Evolutionary conservation across 2,797 vertebrate genomes (phyloP).

Genomic region (Cuniculus paca): DNA sequence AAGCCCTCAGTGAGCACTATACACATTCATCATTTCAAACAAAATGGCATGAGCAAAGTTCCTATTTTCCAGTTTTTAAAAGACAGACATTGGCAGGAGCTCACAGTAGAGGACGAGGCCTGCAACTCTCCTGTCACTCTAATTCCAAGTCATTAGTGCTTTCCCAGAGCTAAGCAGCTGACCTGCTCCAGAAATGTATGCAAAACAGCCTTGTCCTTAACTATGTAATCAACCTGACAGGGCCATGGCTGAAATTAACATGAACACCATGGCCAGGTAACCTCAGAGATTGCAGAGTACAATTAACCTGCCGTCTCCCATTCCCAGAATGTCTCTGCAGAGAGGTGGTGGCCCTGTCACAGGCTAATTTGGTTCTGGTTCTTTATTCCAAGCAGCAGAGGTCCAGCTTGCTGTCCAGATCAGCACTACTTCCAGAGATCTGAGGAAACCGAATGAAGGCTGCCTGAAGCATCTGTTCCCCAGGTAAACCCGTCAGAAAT

Average conservation of each 20-base stretch:
- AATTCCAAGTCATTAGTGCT: slow-evolving; percentile 39
- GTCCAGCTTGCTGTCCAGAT: not conserved
- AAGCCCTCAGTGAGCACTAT: not conserved
- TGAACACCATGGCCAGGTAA: not conserved
- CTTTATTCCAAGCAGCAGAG: not conserved
- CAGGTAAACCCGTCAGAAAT: not conserved
- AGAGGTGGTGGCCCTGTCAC: not conserved
- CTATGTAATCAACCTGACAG: slow-evolving; percentile 78
- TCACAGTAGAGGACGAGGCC: not conserved
- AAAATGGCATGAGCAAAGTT: not conserved
- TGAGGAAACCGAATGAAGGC: not conserved
- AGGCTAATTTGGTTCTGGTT: not conserved
- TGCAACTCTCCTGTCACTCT: slow-evolving; percentile 38
- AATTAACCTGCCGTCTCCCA: slow-evolving; percentile 37
- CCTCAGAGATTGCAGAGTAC: slow-evolving; percentile 38
- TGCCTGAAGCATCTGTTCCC: not conserved
- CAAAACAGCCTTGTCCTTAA: slow-evolving; percentile 53
- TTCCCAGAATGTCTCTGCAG: not conserved
- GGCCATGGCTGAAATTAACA: slow-evolving; percentile 18
- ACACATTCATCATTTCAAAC: not conserved
- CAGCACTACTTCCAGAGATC: not conserved
- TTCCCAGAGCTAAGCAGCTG: slow-evolving; percentile 37
- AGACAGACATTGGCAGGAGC: not conserved
- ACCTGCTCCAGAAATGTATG: slow-evolving; percentile 20
- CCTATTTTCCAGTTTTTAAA: slow-evolving; percentile 15